A percentile compares a stretch with the other conserved stretches of the same genome.
Conservation (phyloP, 1,140 invertebrate genomes). For the Megalopta genalis region DNA sequence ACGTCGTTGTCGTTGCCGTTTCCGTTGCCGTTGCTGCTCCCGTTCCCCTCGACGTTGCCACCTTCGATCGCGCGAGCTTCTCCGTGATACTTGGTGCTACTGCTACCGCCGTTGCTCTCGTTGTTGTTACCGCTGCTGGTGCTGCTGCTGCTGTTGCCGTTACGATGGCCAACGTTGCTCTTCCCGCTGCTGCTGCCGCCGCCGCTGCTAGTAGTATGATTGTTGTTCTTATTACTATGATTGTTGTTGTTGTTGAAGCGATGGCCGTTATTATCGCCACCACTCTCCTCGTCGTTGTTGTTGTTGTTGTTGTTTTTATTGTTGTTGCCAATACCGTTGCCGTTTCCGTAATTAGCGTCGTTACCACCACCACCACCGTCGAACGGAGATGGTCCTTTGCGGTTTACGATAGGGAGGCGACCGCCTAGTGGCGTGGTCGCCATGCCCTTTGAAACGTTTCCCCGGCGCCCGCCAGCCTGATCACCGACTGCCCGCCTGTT, state of each 20-base stretch:
- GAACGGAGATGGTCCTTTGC: slow-evolving; percentile 77
- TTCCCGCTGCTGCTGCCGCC: neutral
- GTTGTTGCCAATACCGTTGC: slow-evolving; percentile 2
- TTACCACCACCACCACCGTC: slow-evolving; percentile 70
- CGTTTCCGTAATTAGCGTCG: slow-evolving; percentile 27
- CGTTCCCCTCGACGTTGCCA: too few species aligned
- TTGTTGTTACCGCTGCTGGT: neutral
- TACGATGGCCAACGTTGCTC: slow-evolving; percentile 11
- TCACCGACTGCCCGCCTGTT: slow-evolving; percentile 75
- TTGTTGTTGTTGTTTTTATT: slow-evolving; percentile 63
- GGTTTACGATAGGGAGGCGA: slow-evolving; percentile 79
- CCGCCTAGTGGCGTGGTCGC: slow-evolving; percentile 80
- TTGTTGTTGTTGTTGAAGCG: slow-evolving; percentile 68
- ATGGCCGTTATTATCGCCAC: neutral
- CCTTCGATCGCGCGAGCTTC: neutral
- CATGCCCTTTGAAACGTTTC: slow-evolving; percentile 79
- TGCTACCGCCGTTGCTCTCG: slow-evolving; percentile 23
- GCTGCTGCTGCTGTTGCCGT: slow-evolving; percentile 60
- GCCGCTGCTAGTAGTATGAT: neutral
- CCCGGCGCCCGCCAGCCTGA: slow-evolving; percentile 79
- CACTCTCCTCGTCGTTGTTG: neutral
- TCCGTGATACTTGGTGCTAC: slow-evolving; percentile 48
- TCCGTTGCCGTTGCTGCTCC: too few species aligned
- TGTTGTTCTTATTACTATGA: slow-evolving; percentile 49
- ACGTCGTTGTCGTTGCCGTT: slow-evolving; percentile 24